Percentiles rank a stretch among this genome's conserved stretches.
These are phyloP conservation scores for Leucania comma DNA, from an alignment of 2,888 invertebrate genomes.

Conservation along the genomic window DNA sequence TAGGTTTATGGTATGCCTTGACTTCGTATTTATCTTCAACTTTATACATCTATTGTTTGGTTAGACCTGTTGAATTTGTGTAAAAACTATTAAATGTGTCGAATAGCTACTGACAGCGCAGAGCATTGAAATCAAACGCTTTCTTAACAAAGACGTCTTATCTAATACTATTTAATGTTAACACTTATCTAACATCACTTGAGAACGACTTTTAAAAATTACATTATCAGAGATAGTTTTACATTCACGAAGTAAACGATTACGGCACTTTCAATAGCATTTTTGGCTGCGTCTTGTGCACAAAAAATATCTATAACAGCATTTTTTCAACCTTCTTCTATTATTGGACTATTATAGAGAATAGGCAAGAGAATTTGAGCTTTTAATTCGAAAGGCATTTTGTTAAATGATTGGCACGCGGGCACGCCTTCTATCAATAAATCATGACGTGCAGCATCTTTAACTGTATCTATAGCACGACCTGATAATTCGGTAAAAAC, in stretches of 20 bases:
- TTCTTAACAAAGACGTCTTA: conserved; percentile 11
- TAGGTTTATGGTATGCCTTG: neutral
- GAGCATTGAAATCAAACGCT: neutral
- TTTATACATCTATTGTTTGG: neutral
- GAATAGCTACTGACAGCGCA: neutral
- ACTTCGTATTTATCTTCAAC: neutral
- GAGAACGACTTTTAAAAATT: conserved; percentile 26
- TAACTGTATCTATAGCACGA: conserved; percentile 45
- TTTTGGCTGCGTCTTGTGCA: conserved; percentile 19
- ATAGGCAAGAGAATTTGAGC: neutral
- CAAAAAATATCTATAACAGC: conserved; percentile 1
- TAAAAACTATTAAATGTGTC: neutral
- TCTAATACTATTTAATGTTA: conserved; percentile 16
- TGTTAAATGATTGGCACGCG: conserved; percentile 9
- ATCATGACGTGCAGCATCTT: conserved; percentile 43
- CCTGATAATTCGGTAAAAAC: conserved; percentile 68
- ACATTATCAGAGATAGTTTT: conserved; percentile 9
- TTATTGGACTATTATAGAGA: neutral
- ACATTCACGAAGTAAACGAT: conserved; percentile 21
- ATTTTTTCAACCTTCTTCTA: conserved; percentile 1
- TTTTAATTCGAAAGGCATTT: neutral
- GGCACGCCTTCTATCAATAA: conserved; percentile 24
- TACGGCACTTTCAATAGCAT: conserved; percentile 43
- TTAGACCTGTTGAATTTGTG: neutral
- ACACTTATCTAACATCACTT: conserved; percentile 15